Percentiles rank a stretch among this genome's conserved stretches.
Evolutionary conservation across 2,113 vertebrate genomes (phyloP).

Genomic region (Procapra przewalskii): DNA sequence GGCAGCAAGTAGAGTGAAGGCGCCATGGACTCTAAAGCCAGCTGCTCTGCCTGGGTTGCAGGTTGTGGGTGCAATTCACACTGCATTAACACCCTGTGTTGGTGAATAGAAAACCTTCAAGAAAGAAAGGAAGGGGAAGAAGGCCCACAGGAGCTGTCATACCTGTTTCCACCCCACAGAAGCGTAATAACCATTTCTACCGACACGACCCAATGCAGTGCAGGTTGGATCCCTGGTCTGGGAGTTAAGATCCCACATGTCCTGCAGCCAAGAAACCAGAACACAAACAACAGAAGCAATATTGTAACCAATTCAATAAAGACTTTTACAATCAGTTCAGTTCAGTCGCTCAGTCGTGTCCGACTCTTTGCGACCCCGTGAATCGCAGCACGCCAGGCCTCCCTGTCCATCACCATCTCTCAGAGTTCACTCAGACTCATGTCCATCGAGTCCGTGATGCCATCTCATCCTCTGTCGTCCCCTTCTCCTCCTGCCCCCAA

Average conservation of each 20-base stretch:
- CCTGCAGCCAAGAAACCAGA: neutral
- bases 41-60: neutral
- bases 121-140: neutral
- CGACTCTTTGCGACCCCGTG: too few relatives aligned
- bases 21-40: neutral
- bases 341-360: too few relatives aligned
- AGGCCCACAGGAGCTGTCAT: neutral
- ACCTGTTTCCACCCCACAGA: neutral
- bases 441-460: fast-evolving
- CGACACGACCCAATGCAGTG: fast-evolving
- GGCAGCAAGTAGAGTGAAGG: neutral
- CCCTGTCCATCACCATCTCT: too few relatives aligned
- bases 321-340: neutral
- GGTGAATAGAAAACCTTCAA: neutral
- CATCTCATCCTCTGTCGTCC: too few relatives aligned
- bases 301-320: neutral
- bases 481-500: too few relatives aligned
- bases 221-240: neutral
- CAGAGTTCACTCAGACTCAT: too few relatives aligned
- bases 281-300: neutral
- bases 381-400: too few relatives aligned
- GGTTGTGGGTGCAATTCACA: neutral
- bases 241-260: neutral
- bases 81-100: neutral
- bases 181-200: fast-evolving